phyloP scores from a whole-genome alignment of 2,888 invertebrate species.

The Spodoptera picta region DNA sequence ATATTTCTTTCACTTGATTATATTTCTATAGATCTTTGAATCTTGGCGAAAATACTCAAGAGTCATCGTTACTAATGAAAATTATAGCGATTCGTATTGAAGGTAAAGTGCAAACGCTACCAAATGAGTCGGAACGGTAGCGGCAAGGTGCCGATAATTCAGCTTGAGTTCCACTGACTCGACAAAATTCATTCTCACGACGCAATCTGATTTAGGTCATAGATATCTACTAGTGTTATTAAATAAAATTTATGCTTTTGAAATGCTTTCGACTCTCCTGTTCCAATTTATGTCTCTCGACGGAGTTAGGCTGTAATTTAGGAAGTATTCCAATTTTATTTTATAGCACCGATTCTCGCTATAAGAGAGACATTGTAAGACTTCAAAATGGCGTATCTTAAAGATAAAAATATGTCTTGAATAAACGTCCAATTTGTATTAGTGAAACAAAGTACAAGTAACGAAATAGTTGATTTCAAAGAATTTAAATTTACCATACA shows the following conservation, averaged over 20 bases:
- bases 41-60: constrained; percentile 51
- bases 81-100: constrained; percentile 69
- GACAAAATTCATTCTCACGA: constrained; percentile 72
- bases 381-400: constrained; percentile 18
- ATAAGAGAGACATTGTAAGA: constrained; percentile 13
- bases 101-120: constrained; percentile 75
- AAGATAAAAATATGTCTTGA: constrained; percentile 13
- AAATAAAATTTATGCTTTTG: constrained; percentile 64
- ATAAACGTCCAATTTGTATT: background rate
- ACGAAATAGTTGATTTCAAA: background rate
- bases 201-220: constrained; percentile 73
- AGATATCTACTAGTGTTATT: constrained; percentile 66
- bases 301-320: constrained; percentile 38
- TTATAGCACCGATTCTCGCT: constrained; percentile 28
- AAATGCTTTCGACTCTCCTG: constrained; percentile 45
- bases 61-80: constrained; percentile 68
- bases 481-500: background rate
- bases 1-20: constrained; percentile 53
- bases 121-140: constrained; percentile 77
- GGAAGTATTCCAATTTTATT: constrained; percentile 48
- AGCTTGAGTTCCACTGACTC: constrained; percentile 72
- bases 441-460: too few species aligned
- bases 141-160: constrained; percentile 79
- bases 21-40: constrained; percentile 54
- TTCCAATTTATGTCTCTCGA: constrained; percentile 45